Evolutionary conservation across 2,888 invertebrate species (phyloP).

Genomic region (Trichogramma dendrolimi): DNA sequence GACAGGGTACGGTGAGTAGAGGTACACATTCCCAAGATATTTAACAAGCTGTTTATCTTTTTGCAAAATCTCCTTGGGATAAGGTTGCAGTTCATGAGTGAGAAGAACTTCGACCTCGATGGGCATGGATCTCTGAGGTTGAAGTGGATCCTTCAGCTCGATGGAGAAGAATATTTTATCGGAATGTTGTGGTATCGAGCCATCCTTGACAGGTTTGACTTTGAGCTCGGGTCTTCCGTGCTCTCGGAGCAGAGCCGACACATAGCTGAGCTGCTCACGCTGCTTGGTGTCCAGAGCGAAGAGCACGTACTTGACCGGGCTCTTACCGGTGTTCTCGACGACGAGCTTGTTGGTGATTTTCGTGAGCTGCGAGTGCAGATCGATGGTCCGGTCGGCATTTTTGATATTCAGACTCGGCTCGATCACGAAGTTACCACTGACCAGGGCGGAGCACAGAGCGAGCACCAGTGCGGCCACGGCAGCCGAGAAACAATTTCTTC

Average conservation of each 20-base stretch:
- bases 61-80: conserved; percentile 85
- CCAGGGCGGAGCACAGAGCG: neutral
- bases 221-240: conserved; percentile 45
- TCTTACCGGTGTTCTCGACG: conserved; percentile 77
- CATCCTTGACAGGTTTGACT: conserved; percentile 53
- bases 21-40: conserved; percentile 78
- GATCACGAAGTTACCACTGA: conserved; percentile 15
- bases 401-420: conserved; percentile 61
- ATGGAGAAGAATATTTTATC: conserved; percentile 57
- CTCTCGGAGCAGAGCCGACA: conserved; percentile 59
- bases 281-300: conserved; percentile 66
- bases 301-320: conserved; percentile 66
- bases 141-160: conserved; percentile 60
- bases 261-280: conserved; percentile 66
- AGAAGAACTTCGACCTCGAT: conserved; percentile 70
- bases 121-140: conserved; percentile 58
- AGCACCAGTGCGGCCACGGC: neutral
- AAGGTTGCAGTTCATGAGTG: conserved; percentile 73
- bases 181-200: conserved; percentile 47
- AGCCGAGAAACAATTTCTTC: conserved; percentile 4
- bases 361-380: conserved; percentile 83
- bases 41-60: conserved; percentile 90
- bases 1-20: conserved; percentile 79
- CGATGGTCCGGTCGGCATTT: conserved; percentile 82
- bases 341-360: conserved; percentile 77